Evolutionary conservation across 2,888 invertebrate species (phyloP).

Genomic region (Hyposoter didymator): DNA sequence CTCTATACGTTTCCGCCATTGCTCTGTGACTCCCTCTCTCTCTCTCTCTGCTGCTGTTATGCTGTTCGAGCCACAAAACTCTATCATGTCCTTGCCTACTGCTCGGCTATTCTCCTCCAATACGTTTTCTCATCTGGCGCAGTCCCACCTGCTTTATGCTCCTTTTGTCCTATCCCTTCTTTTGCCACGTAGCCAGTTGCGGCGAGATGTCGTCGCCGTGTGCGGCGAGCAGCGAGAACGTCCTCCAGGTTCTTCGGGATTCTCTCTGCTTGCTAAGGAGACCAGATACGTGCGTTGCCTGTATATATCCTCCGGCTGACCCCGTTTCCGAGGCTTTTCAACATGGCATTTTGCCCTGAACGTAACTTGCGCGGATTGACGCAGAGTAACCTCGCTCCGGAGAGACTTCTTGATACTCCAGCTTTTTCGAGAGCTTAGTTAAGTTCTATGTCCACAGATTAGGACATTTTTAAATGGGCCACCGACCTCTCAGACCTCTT

Average conservation of each 20-base stretch:
- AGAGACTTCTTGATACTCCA: neutral
- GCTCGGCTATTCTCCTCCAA: neutral
- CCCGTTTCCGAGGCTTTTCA: conserved; percentile 52
- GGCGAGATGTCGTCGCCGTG: conserved; percentile 62
- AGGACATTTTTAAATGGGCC: neutral
- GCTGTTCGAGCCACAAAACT: conserved; percentile 23
- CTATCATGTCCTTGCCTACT: neutral
- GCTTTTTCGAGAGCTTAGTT: conserved; percentile 5
- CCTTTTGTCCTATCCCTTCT: neutral
- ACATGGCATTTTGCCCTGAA: neutral
- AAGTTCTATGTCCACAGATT: neutral
- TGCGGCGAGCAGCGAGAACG: conserved; percentile 44
- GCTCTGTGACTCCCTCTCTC: neutral
- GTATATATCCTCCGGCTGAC: conserved; percentile 48
- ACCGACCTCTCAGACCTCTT: neutral
- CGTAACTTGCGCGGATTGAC: neutral
- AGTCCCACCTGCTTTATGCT: neutral
- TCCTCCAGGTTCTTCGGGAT: conserved; percentile 33
- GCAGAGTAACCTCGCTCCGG: conserved; percentile 9
- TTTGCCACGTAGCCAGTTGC: conserved; percentile 43
- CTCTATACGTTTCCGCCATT: neutral
- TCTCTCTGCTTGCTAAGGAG: conserved; percentile 3
- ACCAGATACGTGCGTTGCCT: conserved; percentile 58
- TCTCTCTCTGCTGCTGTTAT: neutral
- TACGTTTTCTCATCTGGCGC: conserved; percentile 50